These are phyloP conservation scores for Caretta caretta DNA, from an alignment of 2,113 vertebrate species.

Conservation along the genomic window DNA sequence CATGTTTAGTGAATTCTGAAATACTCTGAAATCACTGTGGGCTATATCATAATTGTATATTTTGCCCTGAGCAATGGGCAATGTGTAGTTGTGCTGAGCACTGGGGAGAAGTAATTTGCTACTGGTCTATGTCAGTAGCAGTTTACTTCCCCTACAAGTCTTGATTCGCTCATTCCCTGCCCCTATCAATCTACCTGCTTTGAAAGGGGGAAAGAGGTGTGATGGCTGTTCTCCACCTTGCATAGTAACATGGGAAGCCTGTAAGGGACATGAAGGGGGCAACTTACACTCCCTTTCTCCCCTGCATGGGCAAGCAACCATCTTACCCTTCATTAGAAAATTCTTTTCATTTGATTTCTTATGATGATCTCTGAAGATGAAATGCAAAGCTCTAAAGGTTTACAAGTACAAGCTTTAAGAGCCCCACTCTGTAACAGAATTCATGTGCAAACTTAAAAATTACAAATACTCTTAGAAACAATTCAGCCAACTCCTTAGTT, in stretches of 20 bases:
- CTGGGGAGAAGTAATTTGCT: not conserved
- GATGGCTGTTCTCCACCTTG: not conserved
- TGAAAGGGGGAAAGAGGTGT: not conserved
- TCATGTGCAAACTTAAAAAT: not conserved
- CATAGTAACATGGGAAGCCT: not conserved
- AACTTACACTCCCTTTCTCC: not conserved
- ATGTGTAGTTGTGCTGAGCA: not conserved
- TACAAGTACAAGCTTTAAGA: not conserved
- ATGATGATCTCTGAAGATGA: not conserved
- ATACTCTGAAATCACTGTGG: not conserved
- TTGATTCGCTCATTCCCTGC: not conserved
- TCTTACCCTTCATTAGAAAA: accelerated
- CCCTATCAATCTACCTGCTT: not conserved
- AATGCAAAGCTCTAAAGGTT: not conserved
- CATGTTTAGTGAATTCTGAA: not conserved
- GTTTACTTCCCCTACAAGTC: not conserved
- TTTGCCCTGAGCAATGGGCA: not conserved
- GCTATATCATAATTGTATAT: not conserved
- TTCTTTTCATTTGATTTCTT: not conserved
- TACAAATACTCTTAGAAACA: not conserved
- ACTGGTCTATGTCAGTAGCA: not conserved
- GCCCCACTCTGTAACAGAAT: not conserved
- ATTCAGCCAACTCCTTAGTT: not conserved
- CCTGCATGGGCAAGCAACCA: not conserved
- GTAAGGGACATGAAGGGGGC: not conserved